phyloP scores from a whole-genome alignment of 2,888 invertebrate genomes.

The Gonocerus acuteangulatus region DNA sequence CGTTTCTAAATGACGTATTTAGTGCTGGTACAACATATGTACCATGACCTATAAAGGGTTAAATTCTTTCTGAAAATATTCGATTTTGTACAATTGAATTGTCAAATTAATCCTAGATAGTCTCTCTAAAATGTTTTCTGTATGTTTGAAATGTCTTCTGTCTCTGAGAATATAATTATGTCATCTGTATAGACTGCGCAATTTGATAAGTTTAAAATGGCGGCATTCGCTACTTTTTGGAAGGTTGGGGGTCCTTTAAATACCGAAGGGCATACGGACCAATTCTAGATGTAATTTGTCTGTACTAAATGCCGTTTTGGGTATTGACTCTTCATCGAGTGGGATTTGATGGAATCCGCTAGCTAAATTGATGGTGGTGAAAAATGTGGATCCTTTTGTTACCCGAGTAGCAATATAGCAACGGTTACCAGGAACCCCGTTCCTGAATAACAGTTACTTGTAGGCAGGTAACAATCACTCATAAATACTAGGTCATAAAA shows the following conservation, averaged over 20 bases:
- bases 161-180: constrained; percentile 25
- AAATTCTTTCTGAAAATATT: constrained; percentile 28
- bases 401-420: too few species aligned
- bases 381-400: neutral
- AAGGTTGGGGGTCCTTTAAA: constrained; percentile 26
- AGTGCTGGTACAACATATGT: too few species aligned
- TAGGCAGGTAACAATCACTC: too few species aligned
- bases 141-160: constrained; percentile 11
- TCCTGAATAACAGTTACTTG: too few species aligned
- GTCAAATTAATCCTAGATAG: constrained; percentile 11
- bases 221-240: constrained; percentile 19
- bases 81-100: constrained; percentile 29
- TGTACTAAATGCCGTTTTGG: neutral
- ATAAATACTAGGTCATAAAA: too few species aligned
- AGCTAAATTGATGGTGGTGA: neutral
- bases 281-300: neutral
- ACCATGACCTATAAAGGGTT: neutral
- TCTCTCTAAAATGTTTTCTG: constrained; percentile 6
- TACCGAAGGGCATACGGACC: neutral
- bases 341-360: neutral
- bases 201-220: constrained; percentile 11
- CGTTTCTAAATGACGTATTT: too few species aligned
- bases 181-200: constrained; percentile 29
- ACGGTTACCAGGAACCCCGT: too few species aligned
- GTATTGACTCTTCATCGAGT: neutral